Percentiles rank a stretch among this genome's conserved stretches.
These are phyloP conservation scores for Gnathonemus echidnorhynchus DNA, from an alignment of 2,113 vertebrate genomes.

Conservation along the genomic window DNA sequence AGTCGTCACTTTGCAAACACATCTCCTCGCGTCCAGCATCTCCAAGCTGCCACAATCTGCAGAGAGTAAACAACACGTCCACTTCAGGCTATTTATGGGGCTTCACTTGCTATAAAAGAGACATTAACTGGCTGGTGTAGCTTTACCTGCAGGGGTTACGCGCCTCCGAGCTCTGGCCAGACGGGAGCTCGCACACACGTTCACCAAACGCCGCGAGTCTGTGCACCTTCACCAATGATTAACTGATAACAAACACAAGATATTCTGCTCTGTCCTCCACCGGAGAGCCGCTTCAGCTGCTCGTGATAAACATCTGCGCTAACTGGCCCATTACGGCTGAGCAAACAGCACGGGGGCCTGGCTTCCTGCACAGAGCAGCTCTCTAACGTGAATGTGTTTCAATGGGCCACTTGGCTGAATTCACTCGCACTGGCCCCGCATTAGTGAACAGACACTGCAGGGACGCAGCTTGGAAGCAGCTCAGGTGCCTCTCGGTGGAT, in stretches of 20 bases:
- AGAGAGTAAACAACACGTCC: background rate
- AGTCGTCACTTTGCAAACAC: background rate
- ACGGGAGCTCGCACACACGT: background rate
- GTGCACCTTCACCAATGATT: conserved; percentile 39
- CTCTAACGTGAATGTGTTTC: background rate
- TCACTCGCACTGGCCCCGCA: background rate
- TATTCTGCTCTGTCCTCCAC: background rate
- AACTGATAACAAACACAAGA: conserved; percentile 28
- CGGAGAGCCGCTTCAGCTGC: background rate
- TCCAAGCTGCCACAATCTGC: background rate
- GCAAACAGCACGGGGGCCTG: background rate
- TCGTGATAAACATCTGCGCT: background rate
- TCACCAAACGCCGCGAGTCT: background rate
- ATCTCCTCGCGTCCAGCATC: background rate
- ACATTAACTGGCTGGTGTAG: background rate
- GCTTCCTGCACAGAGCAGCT: background rate
- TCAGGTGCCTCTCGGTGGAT: background rate
- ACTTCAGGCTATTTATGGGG: background rate
- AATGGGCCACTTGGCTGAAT: background rate
- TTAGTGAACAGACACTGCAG: background rate
- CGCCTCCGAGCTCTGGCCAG: background rate
- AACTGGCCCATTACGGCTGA: background rate
- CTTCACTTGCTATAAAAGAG: background rate
- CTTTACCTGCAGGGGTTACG: background rate
- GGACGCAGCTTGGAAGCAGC: background rate